Evolutionary conservation across 2,113 vertebrate genomes (phyloP).

Genomic region (Varanus salvator): DNA sequence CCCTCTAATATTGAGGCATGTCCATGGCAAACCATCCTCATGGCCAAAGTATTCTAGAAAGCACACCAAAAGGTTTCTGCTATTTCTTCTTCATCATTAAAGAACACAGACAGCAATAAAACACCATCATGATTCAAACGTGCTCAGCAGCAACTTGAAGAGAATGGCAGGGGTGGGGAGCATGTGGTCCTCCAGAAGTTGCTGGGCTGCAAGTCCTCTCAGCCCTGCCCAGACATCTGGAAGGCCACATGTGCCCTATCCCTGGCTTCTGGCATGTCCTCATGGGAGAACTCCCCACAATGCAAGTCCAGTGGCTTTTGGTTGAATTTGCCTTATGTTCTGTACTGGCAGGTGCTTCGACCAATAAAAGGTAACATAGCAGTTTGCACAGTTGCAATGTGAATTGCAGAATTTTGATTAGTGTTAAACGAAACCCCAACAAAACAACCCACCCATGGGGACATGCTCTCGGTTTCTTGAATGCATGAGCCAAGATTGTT

Average conservation of each 20-base stretch:
- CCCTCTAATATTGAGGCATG: neutral
- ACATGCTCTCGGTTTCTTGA: neutral
- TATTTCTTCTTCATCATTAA: constrained; percentile 35
- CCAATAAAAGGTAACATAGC: neutral
- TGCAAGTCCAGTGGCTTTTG: neutral
- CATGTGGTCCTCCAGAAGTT: too few species aligned
- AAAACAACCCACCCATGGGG: neutral
- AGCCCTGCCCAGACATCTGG: too few species aligned
- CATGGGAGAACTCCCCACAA: constrained; percentile 12
- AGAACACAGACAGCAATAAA: neutral
- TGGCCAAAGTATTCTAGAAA: constrained; percentile 42
- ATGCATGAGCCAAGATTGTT: constrained; percentile 52
- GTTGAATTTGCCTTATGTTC: neutral
- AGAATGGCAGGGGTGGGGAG: too few species aligned
- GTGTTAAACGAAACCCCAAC: neutral
- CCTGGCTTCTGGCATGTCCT: neutral
- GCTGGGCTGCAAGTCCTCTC: too few species aligned
- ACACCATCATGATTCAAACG: constrained; percentile 23
- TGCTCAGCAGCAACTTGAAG: constrained; percentile 49
- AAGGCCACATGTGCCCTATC: too few species aligned
- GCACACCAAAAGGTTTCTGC: constrained; percentile 23
- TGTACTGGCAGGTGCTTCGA: neutral
- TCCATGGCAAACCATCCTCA: constrained; percentile 33
- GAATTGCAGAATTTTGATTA: neutral
- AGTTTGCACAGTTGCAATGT: neutral